Percentiles rank a stretch among this genome's conserved stretches.
Conservation (phyloP, 2,113 vertebrate genomes). For the Lophochroa leadbeateri region DNA sequence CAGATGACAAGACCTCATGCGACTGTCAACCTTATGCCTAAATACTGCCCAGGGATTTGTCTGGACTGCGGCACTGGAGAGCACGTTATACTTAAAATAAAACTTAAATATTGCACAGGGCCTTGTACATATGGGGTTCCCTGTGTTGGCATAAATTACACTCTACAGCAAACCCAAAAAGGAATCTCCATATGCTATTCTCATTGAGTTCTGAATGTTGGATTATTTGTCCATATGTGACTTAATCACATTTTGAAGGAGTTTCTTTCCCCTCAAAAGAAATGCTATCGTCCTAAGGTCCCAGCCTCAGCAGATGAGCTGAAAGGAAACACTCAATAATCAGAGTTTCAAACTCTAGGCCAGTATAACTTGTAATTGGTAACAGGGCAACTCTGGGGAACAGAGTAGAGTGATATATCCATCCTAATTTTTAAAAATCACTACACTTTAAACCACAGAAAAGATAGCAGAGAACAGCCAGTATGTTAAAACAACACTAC, state of each 20-base stretch:
- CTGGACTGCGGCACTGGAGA: background rate
- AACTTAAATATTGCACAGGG: background rate
- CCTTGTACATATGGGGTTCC: background rate
- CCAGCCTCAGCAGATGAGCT: background rate
- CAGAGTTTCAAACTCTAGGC: background rate
- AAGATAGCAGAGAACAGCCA: background rate
- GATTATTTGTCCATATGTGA: constrained; percentile 23
- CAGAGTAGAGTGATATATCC: background rate
- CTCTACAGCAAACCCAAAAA: background rate
- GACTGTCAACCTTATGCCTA: background rate
- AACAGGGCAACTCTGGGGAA: background rate
- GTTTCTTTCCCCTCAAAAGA: background rate
- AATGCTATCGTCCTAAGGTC: background rate
- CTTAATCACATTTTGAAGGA: constrained; percentile 5
- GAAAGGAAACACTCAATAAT: background rate
- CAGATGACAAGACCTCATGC: background rate
- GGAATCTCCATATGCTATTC: background rate
- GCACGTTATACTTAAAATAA: background rate
- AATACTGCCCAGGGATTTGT: background rate
- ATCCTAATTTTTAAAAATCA: background rate
- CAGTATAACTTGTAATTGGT: background rate
- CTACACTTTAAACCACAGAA: background rate
- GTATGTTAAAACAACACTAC: background rate
- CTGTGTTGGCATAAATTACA: constrained; percentile 1
- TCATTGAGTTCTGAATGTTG: background rate